phyloP scores from a whole-genome alignment of 2,888 invertebrate genomes.

The Monopis laevigella region DNA sequence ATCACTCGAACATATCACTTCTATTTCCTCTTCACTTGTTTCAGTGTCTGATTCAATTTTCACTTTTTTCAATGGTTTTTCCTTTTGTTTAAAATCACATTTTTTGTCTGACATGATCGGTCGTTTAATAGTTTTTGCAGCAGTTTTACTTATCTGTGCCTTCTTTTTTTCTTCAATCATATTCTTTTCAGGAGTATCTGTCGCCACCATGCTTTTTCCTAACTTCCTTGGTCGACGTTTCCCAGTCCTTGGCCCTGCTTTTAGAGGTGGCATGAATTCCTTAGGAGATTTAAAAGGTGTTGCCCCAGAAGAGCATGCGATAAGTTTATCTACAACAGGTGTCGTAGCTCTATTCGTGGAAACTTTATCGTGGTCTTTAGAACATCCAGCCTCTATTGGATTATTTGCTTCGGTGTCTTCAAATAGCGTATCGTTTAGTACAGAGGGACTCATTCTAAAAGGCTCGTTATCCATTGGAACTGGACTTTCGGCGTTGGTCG shows the following conservation, averaged over 20 bases:
- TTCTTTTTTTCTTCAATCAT: background rate
- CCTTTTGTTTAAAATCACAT: background rate
- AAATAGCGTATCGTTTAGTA: too few relatives aligned
- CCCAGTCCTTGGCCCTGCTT: slow-evolving; percentile 7
- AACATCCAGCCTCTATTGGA: too few relatives aligned
- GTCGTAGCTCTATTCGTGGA: too few relatives aligned
- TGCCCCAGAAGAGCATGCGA: too few relatives aligned
- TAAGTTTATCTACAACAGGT: too few relatives aligned
- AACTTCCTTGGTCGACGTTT: slow-evolving; percentile 12
- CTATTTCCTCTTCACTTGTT: background rate
- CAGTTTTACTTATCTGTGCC: background rate
- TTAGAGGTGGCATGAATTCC: slow-evolving; percentile 4
- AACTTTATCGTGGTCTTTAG: too few relatives aligned
- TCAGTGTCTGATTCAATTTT: background rate
- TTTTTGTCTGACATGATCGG: background rate
- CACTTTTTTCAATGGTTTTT: background rate
- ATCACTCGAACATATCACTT: background rate
- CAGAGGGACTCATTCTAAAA: too few relatives aligned
- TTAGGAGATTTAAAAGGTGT: too few relatives aligned
- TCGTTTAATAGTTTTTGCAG: background rate
- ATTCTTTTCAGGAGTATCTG: slow-evolving; percentile 15
- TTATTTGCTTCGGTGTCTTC: too few relatives aligned
- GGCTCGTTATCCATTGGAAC: background rate
- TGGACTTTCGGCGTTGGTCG: background rate
- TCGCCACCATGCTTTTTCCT: slow-evolving; percentile 14